Percentiles rank a stretch among this genome's conserved stretches.
phyloP scores from a whole-genome alignment of 2,113 vertebrate species.

The Hemichromis elongatus region DNA sequence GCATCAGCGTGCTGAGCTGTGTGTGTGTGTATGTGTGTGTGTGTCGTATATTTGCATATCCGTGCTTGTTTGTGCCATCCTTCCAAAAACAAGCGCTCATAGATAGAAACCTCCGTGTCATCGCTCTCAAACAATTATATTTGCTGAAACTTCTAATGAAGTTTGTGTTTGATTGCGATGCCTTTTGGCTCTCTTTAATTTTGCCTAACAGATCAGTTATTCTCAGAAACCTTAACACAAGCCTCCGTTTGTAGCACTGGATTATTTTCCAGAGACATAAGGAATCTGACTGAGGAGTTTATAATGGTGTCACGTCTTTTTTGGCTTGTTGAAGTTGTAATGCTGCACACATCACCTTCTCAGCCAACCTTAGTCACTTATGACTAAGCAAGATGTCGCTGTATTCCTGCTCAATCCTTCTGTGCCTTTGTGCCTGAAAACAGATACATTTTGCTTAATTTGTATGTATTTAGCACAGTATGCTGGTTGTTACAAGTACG shows the following conservation, averaged over 20 bases:
- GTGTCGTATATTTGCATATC: not conserved
- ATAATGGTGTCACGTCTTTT: accelerated
- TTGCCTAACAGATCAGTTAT: not conserved
- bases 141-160: not conserved
- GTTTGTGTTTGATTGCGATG: not conserved
- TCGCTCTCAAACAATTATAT: not conserved
- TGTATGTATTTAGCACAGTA: accelerated
- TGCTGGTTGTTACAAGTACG: accelerated
- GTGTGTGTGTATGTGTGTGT: not conserved
- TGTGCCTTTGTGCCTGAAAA: not conserved
- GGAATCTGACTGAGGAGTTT: not conserved
- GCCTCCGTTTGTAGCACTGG: not conserved
- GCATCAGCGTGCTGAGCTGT: not conserved
- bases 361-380: not conserved
- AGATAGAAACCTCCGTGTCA: not conserved
- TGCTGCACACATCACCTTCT: accelerated
- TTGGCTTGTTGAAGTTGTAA: not conserved
- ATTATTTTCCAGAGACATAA: not conserved
- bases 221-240: not conserved
- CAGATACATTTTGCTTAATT: not conserved
- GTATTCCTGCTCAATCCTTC: not conserved
- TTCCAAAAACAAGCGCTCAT: not conserved
- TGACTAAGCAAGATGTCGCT: not conserved
- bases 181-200: not conserved
- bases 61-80: not conserved